These are phyloP conservation scores for Agrotis puta DNA, from an alignment of 2,888 invertebrate genomes.

Conservation along the genomic window DNA sequence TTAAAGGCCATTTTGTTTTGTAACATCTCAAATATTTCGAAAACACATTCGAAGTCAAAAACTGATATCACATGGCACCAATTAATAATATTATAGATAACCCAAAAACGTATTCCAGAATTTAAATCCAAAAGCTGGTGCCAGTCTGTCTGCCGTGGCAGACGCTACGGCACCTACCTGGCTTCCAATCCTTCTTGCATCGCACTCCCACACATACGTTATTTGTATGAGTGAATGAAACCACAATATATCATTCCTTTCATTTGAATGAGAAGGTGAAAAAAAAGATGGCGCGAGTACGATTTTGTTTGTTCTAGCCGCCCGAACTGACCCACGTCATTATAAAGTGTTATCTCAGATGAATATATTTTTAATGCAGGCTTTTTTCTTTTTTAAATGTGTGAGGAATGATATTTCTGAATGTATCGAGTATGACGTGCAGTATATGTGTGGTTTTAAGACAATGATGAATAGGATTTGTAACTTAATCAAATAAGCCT, in stretches of 20 bases:
- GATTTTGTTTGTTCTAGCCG: conserved; percentile 90
- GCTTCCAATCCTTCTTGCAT: conserved; percentile 74
- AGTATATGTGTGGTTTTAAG: conserved; percentile 72
- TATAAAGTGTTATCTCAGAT: conserved; percentile 89
- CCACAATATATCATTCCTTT: conserved; percentile 63
- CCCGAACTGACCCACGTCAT: conserved; percentile 88
- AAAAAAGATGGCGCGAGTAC: conserved; percentile 72
- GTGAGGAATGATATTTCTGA: conserved; percentile 89
- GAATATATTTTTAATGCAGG: conserved; percentile 87
- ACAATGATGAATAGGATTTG: conserved; percentile 13
- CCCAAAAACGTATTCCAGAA: conserved; percentile 71
- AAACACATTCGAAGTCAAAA: conserved; percentile 27
- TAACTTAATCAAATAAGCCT: no score
- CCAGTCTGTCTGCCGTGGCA: conserved; percentile 86
- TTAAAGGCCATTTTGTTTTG: background rate
- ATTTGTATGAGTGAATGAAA: conserved; percentile 54
- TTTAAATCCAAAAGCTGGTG: conserved; percentile 78
- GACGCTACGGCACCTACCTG: conserved; percentile 89
- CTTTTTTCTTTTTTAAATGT: conserved; percentile 79
- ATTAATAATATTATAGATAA: conserved; percentile 69
- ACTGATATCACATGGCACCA: conserved; percentile 43
- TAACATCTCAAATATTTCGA: conserved; percentile 15
- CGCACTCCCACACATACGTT: conserved; percentile 64
- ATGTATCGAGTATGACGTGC: conserved; percentile 81
- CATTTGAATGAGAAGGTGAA: conserved; percentile 72